Percentiles rank a stretch among this genome's conserved stretches.
Conservation (phyloP, 2,888 invertebrate species). For the Drosophila ochracea region DNA sequence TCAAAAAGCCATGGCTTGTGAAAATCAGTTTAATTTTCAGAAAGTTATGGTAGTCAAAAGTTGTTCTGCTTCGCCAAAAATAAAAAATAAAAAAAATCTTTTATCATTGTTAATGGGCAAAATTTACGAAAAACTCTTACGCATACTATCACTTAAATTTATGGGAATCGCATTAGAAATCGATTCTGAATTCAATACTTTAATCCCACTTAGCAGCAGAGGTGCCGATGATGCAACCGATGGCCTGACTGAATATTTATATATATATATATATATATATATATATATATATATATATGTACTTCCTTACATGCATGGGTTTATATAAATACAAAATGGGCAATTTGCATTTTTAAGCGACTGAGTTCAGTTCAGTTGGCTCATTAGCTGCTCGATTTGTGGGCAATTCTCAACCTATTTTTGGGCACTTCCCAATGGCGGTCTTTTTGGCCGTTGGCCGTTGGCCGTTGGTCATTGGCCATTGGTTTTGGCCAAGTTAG, state of each 20-base stretch:
- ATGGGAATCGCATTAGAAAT: not conserved
- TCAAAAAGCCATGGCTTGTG: not conserved
- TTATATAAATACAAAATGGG: not conserved
- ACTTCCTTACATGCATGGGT: not conserved
- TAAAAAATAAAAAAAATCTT: not conserved
- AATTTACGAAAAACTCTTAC: not conserved
- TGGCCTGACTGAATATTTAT: not conserved
- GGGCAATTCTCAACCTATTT: not conserved
- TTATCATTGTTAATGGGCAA: not conserved
- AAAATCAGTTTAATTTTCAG: not conserved
- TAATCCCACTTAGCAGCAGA: not conserved
- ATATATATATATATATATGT: not conserved
- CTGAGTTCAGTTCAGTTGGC: not conserved
- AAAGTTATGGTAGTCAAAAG: not conserved
- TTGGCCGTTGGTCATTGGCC: constrained; percentile 12
- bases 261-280: too few relatives aligned
- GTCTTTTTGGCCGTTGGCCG: not conserved
- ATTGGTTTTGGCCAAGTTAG: constrained; percentile 3
- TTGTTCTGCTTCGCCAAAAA: not conserved
- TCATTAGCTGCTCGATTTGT: constrained; percentile 13
- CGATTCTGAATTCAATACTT: not conserved
- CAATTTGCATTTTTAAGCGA: constrained; percentile 7
- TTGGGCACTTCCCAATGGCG: not conserved
- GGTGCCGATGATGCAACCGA: not conserved
- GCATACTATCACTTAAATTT: not conserved